phyloP scores from a whole-genome alignment of 2,797 vertebrate genomes.

The Premnoplex brunnescens region DNA sequence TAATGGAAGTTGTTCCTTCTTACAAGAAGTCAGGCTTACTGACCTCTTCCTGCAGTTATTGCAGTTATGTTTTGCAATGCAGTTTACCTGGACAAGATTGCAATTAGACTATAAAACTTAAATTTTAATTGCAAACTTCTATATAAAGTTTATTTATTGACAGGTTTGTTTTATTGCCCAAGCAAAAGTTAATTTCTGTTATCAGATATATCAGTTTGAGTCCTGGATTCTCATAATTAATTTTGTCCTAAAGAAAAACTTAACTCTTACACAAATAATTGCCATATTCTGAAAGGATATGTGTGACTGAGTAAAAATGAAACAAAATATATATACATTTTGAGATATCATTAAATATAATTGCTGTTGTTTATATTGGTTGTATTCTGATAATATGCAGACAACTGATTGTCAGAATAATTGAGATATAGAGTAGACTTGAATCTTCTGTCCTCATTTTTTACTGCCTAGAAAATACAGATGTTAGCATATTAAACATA shows the following conservation, averaged over 20 bases:
- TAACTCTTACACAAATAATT: neutral
- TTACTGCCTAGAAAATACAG: conserved; percentile 9
- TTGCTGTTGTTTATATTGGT: neutral
- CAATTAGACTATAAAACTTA: neutral
- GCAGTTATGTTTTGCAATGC: neutral
- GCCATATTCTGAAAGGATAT: neutral
- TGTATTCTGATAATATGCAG: neutral
- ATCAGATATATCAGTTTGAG: neutral
- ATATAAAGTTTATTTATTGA: neutral
- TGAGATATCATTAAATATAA: neutral
- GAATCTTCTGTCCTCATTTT: neutral
- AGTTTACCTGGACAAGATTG: neutral
- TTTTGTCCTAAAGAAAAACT: neutral
- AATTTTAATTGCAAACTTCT: neutral
- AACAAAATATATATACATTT: neutral
- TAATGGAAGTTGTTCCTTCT: neutral
- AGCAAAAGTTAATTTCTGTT: neutral
- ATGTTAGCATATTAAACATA: conserved; percentile 3
- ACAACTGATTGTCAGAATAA: neutral
- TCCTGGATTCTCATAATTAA: neutral
- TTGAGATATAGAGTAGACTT: neutral
- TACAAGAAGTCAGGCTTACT: neutral
- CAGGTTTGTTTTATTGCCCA: neutral
- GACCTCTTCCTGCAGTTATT: neutral
- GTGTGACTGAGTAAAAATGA: neutral